phyloP scores from a whole-genome alignment of 35 echinoderm and acorn worm species.

The Diadema setosum region DNA sequence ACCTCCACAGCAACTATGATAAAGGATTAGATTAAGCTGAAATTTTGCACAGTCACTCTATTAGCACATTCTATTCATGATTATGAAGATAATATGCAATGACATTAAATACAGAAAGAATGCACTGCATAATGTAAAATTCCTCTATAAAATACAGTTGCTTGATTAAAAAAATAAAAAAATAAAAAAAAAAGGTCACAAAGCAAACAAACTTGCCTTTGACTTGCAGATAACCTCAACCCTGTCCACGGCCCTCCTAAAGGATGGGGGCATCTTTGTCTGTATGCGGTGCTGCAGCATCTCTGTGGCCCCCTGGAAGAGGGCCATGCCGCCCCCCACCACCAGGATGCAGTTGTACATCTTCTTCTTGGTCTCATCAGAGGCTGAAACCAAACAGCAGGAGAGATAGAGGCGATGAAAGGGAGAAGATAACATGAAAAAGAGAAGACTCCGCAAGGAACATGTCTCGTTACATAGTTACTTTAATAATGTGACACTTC shows the following conservation, averaged over 20 bases:
- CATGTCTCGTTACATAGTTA: too few relatives aligned
- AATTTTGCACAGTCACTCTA: too few relatives aligned
- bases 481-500: too few relatives aligned
- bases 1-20: too few relatives aligned
- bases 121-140: neutral
- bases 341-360: conserved; percentile 96
- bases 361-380: conserved; percentile 98
- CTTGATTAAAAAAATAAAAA: neutral
- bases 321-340: conserved; percentile 80
- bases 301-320: conserved; percentile 84
- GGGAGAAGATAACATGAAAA: neutral
- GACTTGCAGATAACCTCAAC: conserved; percentile 98
- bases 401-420: neutral
- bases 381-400: conserved; percentile 48
- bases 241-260: conserved; percentile 68
- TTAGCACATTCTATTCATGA: too few relatives aligned
- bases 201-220: conserved; percentile 51
- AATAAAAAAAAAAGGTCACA: neutral
- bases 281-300: conserved; percentile 85
- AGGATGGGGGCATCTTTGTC: conserved; percentile 79
- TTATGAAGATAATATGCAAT: neutral
- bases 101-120: neutral
- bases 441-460: too few relatives aligned
- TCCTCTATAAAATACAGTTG: neutral
- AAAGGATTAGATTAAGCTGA: too few relatives aligned